Percentiles rank a stretch among this genome's conserved stretches.
These are phyloP conservation scores for Dynastes hyllus DNA, from an alignment of 2,888 invertebrate genomes.

Conservation along the genomic window DNA sequence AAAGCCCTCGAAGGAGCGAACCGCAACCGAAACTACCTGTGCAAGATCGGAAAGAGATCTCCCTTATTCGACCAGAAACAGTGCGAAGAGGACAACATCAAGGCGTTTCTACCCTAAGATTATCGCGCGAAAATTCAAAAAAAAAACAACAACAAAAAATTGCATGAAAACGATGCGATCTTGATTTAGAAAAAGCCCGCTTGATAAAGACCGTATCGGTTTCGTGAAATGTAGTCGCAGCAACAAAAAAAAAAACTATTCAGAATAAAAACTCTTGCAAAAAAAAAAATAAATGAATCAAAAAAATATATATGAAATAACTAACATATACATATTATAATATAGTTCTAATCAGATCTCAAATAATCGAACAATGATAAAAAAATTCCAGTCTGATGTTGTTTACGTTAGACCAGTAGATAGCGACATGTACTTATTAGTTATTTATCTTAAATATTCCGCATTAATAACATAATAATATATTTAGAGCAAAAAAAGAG, in stretches of 20 bases:
- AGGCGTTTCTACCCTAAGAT: constrained; percentile 43
- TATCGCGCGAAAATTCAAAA: constrained; percentile 6
- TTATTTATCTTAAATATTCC: constrained; percentile 43
- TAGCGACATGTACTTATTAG: constrained; percentile 32
- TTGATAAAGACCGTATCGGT: constrained; percentile 54
- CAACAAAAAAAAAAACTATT: constrained; percentile 12
- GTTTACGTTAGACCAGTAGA: constrained; percentile 50
- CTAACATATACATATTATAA: constrained; percentile 27
- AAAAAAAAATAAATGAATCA: constrained; percentile 17
- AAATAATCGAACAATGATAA: constrained; percentile 37
- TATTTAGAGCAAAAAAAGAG: constrained; percentile 32
- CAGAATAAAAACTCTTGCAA: constrained; percentile 34
- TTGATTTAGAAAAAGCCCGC: constrained; percentile 48
- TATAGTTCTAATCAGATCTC: constrained; percentile 49
- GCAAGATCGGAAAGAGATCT: constrained; percentile 84
- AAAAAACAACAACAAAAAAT: constrained; percentile 26
- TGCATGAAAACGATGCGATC: constrained; percentile 52
- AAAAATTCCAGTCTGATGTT: constrained; percentile 48
- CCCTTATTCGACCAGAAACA: constrained; percentile 53
- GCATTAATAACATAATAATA: constrained; percentile 13
- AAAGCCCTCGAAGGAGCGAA: constrained; percentile 85
- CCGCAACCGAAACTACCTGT: constrained; percentile 83
- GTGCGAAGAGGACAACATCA: constrained; percentile 42
- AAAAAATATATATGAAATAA: not conserved
- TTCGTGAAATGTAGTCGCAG: constrained; percentile 38